phyloP scores from a whole-genome alignment of 1,140 invertebrate species.

The Drosophila prosaltans region DNA sequence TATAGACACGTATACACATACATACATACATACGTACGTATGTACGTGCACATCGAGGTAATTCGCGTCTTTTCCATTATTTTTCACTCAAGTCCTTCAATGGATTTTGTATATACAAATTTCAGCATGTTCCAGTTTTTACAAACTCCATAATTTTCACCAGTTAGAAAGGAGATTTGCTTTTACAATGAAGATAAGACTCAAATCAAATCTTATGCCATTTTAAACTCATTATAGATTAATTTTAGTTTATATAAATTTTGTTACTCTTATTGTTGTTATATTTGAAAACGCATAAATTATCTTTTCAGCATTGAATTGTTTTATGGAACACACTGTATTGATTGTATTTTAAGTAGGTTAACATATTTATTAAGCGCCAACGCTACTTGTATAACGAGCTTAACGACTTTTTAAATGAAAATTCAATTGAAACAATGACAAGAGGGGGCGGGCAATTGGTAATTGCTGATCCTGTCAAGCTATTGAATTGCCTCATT shows the following conservation, averaged over 20 bases:
- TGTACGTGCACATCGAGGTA: background rate
- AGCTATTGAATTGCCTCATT: conserved; percentile 57
- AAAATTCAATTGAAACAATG: conserved; percentile 72
- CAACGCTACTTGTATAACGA: conserved; percentile 47
- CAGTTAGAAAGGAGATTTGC: background rate
- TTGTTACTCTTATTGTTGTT: no score
- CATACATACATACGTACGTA: background rate
- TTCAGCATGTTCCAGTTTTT: background rate
- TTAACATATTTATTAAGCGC: conserved; percentile 54
- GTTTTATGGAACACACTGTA: background rate
- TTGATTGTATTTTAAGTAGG: conserved; percentile 77
- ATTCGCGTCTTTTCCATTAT: conserved; percentile 34
- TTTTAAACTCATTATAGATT: background rate
- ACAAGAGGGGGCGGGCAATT: conserved; percentile 20
- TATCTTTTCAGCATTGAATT: background rate
- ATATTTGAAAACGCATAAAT: no score
- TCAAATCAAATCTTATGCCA: background rate
- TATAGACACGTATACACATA: background rate
- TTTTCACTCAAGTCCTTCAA: conserved; percentile 38
- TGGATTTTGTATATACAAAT: conserved; percentile 5
- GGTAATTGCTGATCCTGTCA: conserved; percentile 42
- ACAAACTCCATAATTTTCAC: background rate
- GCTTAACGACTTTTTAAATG: conserved; percentile 69
- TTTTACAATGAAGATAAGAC: background rate
- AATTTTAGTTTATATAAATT: no score